Percentiles rank a stretch among this genome's conserved stretches.
phyloP scores from a whole-genome alignment of 2,888 invertebrate genomes.

The Drosophila planitibia region DNA sequence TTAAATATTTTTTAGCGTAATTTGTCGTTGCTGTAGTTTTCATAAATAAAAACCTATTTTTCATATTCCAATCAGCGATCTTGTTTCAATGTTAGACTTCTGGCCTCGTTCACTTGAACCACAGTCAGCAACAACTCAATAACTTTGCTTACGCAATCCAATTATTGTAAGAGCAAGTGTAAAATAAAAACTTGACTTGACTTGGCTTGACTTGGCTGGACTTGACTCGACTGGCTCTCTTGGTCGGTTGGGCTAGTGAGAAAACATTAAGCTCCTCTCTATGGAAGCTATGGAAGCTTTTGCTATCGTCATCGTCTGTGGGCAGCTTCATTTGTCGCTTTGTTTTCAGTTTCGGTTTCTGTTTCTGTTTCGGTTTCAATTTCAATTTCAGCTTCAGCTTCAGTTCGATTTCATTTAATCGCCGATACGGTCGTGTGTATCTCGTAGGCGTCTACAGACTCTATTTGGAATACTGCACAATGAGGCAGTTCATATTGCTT shows the following conservation, averaged over 20 bases:
- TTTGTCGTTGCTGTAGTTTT: constrained; percentile 2
- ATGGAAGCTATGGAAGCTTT: constrained; percentile 37
- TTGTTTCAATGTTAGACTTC: constrained; percentile 39
- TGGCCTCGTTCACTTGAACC: constrained; percentile 44
- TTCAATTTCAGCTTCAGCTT: constrained; percentile 58
- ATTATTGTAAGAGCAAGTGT: constrained; percentile 31
- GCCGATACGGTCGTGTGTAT: constrained; percentile 49
- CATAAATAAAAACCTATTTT: constrained; percentile 12
- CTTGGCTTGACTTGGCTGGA: constrained; percentile 23
- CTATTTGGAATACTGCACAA: constrained; percentile 27
- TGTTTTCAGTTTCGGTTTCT: constrained; percentile 31
- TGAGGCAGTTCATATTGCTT: constrained; percentile 65
- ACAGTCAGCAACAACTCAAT: constrained; percentile 27
- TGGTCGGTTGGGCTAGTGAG: constrained; percentile 2
- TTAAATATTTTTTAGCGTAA: constrained; percentile 87
- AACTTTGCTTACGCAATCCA: constrained; percentile 43
- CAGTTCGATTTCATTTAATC: constrained; percentile 66
- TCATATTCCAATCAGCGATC: constrained; percentile 44
- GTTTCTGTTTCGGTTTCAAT: constrained; percentile 43
- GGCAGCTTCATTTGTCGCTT: constrained; percentile 19
- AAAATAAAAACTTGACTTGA: constrained; percentile 30
- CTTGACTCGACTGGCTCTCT: constrained; percentile 24
- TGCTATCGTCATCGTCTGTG: constrained; percentile 22
- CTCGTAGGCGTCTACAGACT: constrained; percentile 9
- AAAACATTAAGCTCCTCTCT: constrained; percentile 13